Evolutionary conservation across 30 jellyfish, hydroid and myxozoan genomes (phyloP), one percentile per base, ranked within the genome.

Genomic region (Cassiopea andromeda): DNA sequence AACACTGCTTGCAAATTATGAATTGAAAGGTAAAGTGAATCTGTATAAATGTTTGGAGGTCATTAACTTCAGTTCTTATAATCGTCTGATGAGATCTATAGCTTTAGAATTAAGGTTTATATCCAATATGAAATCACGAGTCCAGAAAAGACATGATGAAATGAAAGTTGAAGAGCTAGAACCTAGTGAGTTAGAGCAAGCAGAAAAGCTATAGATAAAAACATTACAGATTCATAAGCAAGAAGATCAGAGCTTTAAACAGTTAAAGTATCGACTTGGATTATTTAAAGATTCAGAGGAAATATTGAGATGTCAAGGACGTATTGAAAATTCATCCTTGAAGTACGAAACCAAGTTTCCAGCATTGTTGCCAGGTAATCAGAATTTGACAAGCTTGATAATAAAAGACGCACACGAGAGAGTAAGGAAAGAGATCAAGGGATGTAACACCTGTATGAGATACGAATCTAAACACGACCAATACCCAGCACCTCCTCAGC

Each of bases 401-500:
- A 73, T 72, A 49, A 2, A 6, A 67, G 81, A 85, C 57, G 79
- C 93, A 57, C 93, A 59, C 47, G 69, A 74, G 73, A 48, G 76
- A n/a, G 84, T 71, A 13, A 46, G 48, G 75, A 71, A 71, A 68
- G 59, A 17, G 16, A 67, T 50, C 61, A 83, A 71, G 49, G 59
- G 45, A 48, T 72, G 93, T 17, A 50, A 73, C 81, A 72, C 88
- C 69, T 74, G 93, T 60, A 85, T 38, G 70, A 85, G 93, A 75
- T 85, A 14, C 45, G 87, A 75, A 50, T 58, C 88, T n/a, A 59
- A 57, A 45, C 84, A 73, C 68, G 46, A 48, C 81, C 87, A 74
- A 46, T 85, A 85, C 69, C 93, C 80, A 85, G 89, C 80, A 46
- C 83, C 87, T 74, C 80, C 80, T 38, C 68, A 73, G 67, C 89